phyloP scores from a whole-genome alignment of 2,113 vertebrate genomes.

The Chaetorhynchus papuensis region DNA sequence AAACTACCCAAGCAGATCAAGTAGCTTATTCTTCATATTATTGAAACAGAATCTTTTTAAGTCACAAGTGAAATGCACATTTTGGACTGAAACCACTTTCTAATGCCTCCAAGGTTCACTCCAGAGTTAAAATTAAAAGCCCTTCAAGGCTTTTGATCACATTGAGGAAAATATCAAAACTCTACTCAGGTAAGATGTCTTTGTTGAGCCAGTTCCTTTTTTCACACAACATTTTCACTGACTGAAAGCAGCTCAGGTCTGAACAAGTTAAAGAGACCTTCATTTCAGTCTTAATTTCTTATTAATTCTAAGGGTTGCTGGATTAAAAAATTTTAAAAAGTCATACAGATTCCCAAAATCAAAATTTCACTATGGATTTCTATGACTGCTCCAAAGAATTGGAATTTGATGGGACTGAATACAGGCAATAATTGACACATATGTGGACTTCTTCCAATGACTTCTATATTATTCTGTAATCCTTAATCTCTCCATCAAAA shows the following conservation, averaged over 20 bases:
- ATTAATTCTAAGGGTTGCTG: neutral
- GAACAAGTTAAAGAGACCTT: neutral
- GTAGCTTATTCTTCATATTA: neutral
- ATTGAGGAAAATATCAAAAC: neutral
- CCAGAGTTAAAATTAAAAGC: neutral
- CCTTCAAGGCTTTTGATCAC: neutral
- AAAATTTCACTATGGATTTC: neutral
- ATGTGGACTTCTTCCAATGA: neutral
- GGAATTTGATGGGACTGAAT: neutral
- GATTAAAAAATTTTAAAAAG: no score
- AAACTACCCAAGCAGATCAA: accelerated
- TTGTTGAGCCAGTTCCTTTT: accelerated
- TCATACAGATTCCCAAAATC: neutral
- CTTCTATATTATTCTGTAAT: neutral
- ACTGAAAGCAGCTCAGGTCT: neutral
- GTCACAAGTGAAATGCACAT: neutral
- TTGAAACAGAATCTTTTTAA: neutral
- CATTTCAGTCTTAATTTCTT: neutral
- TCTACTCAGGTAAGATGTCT: neutral
- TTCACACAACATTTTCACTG: neutral
- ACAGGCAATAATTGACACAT: accelerated
- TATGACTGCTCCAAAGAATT: neutral
- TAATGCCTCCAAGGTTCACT: accelerated
- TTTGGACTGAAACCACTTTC: neutral
- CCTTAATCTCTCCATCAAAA: neutral